phyloP scores from a whole-genome alignment of 2,797 vertebrate species.

The Arctocebus calabarensis region DNA sequence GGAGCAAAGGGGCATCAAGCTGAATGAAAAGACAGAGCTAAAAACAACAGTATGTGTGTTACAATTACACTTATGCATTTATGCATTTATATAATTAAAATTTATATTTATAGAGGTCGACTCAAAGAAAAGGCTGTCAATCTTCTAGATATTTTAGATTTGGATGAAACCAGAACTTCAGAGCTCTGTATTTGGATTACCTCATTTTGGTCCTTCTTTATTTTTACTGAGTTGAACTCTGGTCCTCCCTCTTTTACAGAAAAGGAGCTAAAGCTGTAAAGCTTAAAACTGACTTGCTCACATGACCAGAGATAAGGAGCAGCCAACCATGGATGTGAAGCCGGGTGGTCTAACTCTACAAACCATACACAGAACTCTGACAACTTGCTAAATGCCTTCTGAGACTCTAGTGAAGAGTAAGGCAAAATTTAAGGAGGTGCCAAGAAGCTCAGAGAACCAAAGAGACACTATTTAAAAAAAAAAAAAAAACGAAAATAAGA shows the following conservation, averaged over 20 bases:
- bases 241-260: not conserved
- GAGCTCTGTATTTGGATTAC: not conserved
- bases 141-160: constrained; percentile 19
- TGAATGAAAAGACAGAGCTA: not conserved
- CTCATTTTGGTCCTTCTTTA: not conserved
- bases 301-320: not conserved
- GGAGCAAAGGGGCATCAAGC: not conserved
- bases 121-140: not conserved
- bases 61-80: not conserved
- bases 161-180: not conserved
- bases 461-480: not conserved
- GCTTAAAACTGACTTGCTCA: not conserved
- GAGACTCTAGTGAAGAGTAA: not conserved
- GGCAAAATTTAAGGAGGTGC: not conserved
- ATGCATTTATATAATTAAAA: constrained; percentile 6
- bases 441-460: not conserved
- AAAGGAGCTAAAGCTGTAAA: not conserved
- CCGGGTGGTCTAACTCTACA: not conserved
- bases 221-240: not conserved
- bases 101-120: not conserved
- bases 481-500: not conserved
- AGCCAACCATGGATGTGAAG: not conserved
- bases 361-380: not conserved
- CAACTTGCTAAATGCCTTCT: not conserved
- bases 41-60: not conserved